Conservation (phyloP, 2,888 invertebrate species). For the Eristalis tenax region DNA sequence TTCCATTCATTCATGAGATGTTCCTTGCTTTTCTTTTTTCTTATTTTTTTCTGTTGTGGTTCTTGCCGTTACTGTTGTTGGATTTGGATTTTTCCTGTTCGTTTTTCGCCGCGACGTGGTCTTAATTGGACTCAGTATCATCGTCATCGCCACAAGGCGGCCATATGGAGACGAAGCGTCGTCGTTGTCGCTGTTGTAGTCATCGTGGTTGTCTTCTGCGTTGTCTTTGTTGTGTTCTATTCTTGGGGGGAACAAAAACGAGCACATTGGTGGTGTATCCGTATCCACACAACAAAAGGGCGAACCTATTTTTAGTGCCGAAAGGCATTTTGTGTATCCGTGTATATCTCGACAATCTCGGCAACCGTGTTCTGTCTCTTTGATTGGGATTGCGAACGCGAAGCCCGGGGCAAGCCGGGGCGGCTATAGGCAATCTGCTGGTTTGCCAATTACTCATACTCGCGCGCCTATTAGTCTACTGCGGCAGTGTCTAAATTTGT, state of each 20-base stretch:
- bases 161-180: slow-evolving; percentile 57
- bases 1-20: slow-evolving; percentile 62
- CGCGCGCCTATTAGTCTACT: slow-evolving; percentile 67
- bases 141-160: slow-evolving; percentile 52
- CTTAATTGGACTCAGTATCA: slow-evolving; percentile 65
- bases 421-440: slow-evolving; percentile 51
- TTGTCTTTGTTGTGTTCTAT: not conserved
- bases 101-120: slow-evolving; percentile 28
- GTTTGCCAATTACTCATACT: slow-evolving; percentile 68
- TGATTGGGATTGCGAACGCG: slow-evolving; percentile 22
- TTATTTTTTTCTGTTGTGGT: slow-evolving; percentile 15
- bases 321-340: slow-evolving; percentile 50
- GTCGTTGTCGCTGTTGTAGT: not conserved
- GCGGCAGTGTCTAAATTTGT: slow-evolving; percentile 20
- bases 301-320: slow-evolving; percentile 63
- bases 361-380: slow-evolving; percentile 5
- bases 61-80: not conserved
- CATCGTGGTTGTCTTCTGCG: not conserved
- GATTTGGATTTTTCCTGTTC: slow-evolving; percentile 1
- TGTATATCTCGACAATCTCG: slow-evolving; percentile 14
- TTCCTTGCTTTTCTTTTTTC: slow-evolving; percentile 11
- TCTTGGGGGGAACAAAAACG: slow-evolving; percentile 11
- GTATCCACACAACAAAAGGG: slow-evolving; percentile 45
- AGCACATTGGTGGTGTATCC: slow-evolving; percentile 1
- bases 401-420: slow-evolving; percentile 9